These are phyloP conservation scores for Ciona savignyi DNA, from an alignment of 23 tunicate species.

Conservation along the genomic window DNA sequence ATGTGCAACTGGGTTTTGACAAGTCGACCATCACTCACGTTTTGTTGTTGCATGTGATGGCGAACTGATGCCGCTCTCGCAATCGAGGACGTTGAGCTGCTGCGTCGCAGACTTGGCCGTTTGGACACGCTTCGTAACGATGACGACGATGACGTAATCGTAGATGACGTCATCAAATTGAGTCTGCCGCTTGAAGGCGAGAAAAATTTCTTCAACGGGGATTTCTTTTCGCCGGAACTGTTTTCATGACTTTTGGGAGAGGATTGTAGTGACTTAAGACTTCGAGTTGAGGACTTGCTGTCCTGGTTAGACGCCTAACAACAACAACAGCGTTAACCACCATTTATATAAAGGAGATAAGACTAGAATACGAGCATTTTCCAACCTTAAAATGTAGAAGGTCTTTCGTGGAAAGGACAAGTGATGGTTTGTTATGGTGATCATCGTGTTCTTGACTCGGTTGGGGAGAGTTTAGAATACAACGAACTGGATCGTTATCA, in stretches of 20 bases:
- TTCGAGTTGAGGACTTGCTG: not conserved
- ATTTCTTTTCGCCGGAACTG: not conserved
- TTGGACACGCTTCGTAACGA: constrained; percentile 2
- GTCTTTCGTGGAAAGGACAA: constrained; percentile 32
- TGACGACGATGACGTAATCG: constrained; percentile 10
- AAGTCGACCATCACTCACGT: no score
- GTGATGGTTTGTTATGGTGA: not conserved
- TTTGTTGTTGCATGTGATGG: constrained; percentile 2
- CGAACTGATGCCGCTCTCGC: constrained; percentile 15
- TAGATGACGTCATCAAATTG: not conserved
- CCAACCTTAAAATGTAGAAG: constrained; percentile 36
- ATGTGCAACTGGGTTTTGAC: no score
- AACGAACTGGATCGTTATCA: no score
- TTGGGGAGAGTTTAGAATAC: no score
- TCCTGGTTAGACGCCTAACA: not conserved
- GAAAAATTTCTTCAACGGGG: not conserved
- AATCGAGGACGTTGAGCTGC: constrained; percentile 55
- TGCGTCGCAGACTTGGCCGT: constrained; percentile 29
- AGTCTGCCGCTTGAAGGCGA: constrained; percentile 8
- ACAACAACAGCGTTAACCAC: no score
- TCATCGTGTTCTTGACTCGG: no score
- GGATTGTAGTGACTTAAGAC: not conserved
- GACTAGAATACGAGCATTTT: not conserved
- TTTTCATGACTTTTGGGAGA: not conserved
- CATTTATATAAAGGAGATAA: no score